These are phyloP conservation scores for Drosophila grimshawi DNA, from an alignment of 1,140 invertebrate species.

Conservation along the genomic window DNA sequence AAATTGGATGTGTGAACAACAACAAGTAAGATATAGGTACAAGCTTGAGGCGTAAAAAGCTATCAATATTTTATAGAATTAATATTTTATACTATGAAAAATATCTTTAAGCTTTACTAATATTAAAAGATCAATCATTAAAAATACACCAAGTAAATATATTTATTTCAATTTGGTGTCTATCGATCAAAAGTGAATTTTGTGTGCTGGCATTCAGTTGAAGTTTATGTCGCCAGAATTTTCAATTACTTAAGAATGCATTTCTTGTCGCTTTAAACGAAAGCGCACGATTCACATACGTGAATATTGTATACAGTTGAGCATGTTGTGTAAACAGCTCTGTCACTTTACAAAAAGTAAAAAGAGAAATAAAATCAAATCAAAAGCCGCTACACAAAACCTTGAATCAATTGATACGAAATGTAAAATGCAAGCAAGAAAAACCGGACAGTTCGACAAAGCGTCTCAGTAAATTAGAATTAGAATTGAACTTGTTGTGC, in stretches of 20 bases:
- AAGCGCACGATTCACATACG: conserved; percentile 68
- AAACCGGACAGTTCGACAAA: conserved; percentile 53
- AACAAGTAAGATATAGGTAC: too few relatives aligned
- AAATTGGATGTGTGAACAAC: not conserved
- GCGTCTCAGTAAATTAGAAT: conserved; percentile 67
- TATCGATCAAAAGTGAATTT: conserved; percentile 32
- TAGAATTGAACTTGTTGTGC: conserved; percentile 83
- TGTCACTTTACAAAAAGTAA: conserved; percentile 23
- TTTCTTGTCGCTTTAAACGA: conserved; percentile 71
- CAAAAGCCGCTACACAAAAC: conserved; percentile 71
- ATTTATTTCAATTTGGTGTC: too few relatives aligned
- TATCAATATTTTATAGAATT: too few relatives aligned
- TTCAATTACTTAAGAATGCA: conserved; percentile 80
- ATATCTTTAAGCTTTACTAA: too few relatives aligned
- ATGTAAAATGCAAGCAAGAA: conserved; percentile 62
- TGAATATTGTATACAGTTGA: conserved; percentile 31
- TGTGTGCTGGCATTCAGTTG: conserved; percentile 53
- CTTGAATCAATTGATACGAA: conserved; percentile 83
- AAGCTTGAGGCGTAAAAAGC: too few relatives aligned
- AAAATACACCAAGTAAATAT: too few relatives aligned
- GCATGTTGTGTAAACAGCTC: conserved; percentile 37
- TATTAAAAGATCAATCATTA: too few relatives aligned
- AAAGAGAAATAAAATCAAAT: conserved; percentile 37
- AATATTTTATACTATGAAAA: too few relatives aligned
- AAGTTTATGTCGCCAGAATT: conserved; percentile 69